Evolutionary conservation across 2,113 vertebrate genomes (phyloP).

Genomic region (Toxostoma redivivum): DNA sequence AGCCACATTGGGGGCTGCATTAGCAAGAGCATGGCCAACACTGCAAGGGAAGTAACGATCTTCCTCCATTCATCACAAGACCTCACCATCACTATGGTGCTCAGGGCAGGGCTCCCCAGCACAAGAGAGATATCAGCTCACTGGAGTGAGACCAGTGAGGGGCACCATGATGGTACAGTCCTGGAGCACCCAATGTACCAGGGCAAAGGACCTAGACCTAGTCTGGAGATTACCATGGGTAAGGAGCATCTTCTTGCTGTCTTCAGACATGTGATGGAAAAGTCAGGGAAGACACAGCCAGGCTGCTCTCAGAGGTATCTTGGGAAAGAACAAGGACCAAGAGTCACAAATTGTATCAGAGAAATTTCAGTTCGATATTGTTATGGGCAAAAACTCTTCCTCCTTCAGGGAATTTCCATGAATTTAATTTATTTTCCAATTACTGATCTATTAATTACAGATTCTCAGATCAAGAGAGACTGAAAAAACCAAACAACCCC

Average conservation of each 20-base stretch:
- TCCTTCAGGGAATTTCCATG: not conserved
- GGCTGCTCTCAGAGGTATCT: not conserved
- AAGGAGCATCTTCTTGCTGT: not conserved
- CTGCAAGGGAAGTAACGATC: not conserved
- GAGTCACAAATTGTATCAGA: not conserved
- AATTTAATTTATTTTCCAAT: not conserved
- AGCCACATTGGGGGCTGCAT: not conserved
- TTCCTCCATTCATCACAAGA: not conserved
- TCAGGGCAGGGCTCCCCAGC: not conserved
- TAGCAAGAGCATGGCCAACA: fast-evolving
- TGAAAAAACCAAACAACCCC: not conserved
- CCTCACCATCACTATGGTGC: not conserved
- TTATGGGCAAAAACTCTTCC: fast-evolving
- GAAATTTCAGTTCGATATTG: not conserved
- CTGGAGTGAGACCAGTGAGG: not conserved
- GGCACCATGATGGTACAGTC: not conserved
- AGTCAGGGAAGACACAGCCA: not conserved
- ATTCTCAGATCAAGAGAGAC: not conserved
- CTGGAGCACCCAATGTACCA: not conserved
- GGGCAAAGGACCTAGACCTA: not conserved
- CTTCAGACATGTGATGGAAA: not conserved
- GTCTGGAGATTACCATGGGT: not conserved
- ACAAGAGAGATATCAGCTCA: not conserved
- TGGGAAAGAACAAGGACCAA: not conserved
- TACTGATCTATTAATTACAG: not conserved